A percentile compares a stretch with the other conserved stretches of the same genome.
These are phyloP conservation scores for Volucella zonaria DNA, from an alignment of 2,888 invertebrate genomes.

Conservation along the genomic window DNA sequence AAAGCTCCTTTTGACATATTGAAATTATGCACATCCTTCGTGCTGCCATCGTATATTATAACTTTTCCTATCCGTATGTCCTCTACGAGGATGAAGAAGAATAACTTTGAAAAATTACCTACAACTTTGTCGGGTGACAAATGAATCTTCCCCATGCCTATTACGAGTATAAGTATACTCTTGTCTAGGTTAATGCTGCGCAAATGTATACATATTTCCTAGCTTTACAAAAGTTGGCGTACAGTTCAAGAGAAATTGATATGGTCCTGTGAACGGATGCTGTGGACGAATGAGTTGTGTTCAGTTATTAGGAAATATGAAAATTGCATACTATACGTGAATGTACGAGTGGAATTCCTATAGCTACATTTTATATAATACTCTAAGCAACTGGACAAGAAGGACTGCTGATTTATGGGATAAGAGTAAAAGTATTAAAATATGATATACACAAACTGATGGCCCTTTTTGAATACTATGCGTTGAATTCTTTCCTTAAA, in stretches of 20 bases:
- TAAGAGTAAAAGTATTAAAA: no score
- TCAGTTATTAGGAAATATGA: slow-evolving; percentile 5
- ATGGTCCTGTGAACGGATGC: background rate
- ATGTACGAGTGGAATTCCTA: no score
- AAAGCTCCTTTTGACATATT: slow-evolving; percentile 3
- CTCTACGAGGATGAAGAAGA: background rate
- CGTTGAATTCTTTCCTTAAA: no score
- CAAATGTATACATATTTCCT: slow-evolving; percentile 7
- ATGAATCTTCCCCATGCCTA: slow-evolving; percentile 57
- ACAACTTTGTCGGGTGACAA: slow-evolving; percentile 53
- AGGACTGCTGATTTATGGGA: no score
- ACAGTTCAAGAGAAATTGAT: slow-evolving; percentile 1
- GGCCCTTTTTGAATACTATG: no score
- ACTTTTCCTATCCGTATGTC: background rate
- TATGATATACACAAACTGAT: no score
- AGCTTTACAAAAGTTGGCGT: background rate
- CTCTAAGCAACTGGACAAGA: no score
- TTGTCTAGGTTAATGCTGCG: slow-evolving; percentile 43
- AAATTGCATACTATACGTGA: background rate
- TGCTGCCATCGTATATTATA: background rate
- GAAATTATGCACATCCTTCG: background rate
- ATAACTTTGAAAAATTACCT: slow-evolving; percentile 44
- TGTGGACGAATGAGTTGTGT: slow-evolving; percentile 24
- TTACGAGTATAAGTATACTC: slow-evolving; percentile 33
- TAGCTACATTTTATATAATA: no score